Percentiles rank a stretch among this genome's conserved stretches.
Conservation (phyloP, 2,888 invertebrate species). For the Oscheius onirici region DNA sequence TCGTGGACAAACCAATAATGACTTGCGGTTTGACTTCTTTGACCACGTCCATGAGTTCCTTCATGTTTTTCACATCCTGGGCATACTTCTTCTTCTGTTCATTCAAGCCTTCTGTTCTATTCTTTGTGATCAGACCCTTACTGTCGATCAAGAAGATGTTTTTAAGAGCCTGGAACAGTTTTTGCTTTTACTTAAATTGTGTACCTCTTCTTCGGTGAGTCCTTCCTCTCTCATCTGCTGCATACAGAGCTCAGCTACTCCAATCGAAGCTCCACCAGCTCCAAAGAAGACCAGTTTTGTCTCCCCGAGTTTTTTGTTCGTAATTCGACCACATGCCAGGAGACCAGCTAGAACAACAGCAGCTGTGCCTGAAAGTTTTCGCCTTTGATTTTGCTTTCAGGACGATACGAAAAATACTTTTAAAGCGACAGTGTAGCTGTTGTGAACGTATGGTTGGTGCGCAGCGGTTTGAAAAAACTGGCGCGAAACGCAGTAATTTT, state of each 20-base stretch:
- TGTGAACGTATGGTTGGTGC: too few species aligned
- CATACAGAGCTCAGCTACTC: slow-evolving; percentile 89
- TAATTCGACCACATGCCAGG: slow-evolving; percentile 85
- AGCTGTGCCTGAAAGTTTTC: slow-evolving; percentile 78
- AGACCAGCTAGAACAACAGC: slow-evolving; percentile 93
- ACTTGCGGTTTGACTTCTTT: slow-evolving; percentile 84
- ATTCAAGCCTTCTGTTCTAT: slow-evolving; percentile 54
- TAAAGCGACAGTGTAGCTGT: too few species aligned
- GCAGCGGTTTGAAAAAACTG: too few species aligned
- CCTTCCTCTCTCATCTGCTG: slow-evolving; percentile 89
- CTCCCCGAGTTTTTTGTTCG: slow-evolving; percentile 83
- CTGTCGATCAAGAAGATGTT: slow-evolving; percentile 96
- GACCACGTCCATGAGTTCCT: slow-evolving; percentile 84
- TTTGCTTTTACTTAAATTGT: slow-evolving; percentile 72
- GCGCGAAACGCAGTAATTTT: too few species aligned
- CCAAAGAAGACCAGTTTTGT: slow-evolving; percentile 92
- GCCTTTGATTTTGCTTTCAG: too few species aligned
- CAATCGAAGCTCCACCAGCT: slow-evolving; percentile 93
- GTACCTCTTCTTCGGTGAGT: slow-evolving; percentile 76
- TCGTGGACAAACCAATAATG: slow-evolving; percentile 92
- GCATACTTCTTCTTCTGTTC: slow-evolving; percentile 55
- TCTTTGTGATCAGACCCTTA: slow-evolving; percentile 88
- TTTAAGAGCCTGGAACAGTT: slow-evolving; percentile 79
- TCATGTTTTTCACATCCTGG: slow-evolving; percentile 79
- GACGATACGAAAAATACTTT: too few species aligned